phyloP scores from a whole-genome alignment of 2,113 vertebrate genomes.

The Pampusana beccarii region DNA sequence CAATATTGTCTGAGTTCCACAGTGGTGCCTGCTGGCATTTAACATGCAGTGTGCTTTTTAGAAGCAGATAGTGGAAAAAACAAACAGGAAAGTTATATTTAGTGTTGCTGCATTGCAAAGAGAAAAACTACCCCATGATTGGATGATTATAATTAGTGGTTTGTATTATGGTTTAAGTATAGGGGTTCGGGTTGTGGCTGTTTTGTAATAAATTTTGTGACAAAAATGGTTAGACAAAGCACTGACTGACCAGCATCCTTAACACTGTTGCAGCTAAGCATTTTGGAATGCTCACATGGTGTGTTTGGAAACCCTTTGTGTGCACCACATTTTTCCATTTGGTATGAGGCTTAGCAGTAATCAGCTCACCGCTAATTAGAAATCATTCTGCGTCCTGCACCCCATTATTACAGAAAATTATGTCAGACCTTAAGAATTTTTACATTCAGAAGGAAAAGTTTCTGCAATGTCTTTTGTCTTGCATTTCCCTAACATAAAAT shows the following conservation, averaged over 20 bases:
- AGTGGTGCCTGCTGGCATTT: constrained; percentile 52
- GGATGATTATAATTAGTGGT: background rate
- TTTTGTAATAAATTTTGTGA: background rate
- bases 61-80: background rate
- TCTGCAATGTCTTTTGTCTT: background rate
- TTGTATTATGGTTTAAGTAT: background rate
- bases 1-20: constrained; percentile 65
- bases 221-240: constrained; percentile 15
- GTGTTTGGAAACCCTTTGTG: constrained; percentile 38
- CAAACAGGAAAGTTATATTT: background rate
- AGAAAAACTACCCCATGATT: background rate
- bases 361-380: constrained; percentile 68
- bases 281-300: constrained; percentile 36
- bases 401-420: constrained; percentile 45
- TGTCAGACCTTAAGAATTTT: constrained; percentile 44
- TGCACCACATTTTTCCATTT: constrained; percentile 4
- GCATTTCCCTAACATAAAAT: background rate
- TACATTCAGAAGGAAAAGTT: background rate
- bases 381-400: constrained; percentile 19
- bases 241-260: constrained; percentile 11
- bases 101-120: background rate
- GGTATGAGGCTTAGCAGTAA: constrained; percentile 38
- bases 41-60: background rate
- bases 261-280: constrained; percentile 33
- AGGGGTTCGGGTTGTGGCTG: background rate